Evolutionary conservation across 2,888 invertebrate genomes (phyloP).

Genomic region (Tenthredo notha): DNA sequence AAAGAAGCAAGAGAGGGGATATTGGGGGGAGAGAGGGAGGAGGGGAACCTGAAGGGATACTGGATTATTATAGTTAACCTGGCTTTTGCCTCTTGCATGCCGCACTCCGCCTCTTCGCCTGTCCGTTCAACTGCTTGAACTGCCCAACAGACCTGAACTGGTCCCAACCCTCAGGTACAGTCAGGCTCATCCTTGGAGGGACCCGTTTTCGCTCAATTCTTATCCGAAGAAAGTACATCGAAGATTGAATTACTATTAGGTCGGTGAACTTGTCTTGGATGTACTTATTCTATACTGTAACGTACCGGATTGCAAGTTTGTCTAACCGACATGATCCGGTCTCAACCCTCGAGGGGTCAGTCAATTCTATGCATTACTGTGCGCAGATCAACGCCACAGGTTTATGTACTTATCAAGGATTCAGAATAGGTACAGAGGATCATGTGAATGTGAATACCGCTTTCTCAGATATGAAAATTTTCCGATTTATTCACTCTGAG

Average conservation of each 20-base stretch:
- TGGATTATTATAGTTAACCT: slow-evolving; percentile 44
- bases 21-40: slow-evolving; percentile 35
- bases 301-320: not conserved
- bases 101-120: slow-evolving; percentile 34
- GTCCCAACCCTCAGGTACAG: slow-evolving; percentile 47
- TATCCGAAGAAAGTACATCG: slow-evolving; percentile 7
- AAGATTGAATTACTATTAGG: not conserved
- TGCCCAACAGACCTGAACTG: slow-evolving; percentile 46
- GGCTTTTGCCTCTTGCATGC: slow-evolving; percentile 33
- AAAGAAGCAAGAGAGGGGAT: slow-evolving; percentile 47
- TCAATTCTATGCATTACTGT: not conserved
- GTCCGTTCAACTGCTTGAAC: slow-evolving; percentile 43
- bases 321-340: not conserved
- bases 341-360: not conserved
- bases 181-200: slow-evolving; percentile 40
- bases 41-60: slow-evolving; percentile 55
- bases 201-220: not conserved
- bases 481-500: not conserved
- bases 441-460: not conserved
- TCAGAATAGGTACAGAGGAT: not conserved
- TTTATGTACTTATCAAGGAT: not conserved
- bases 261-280: not conserved
- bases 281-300: not conserved
- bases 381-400: not conserved
- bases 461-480: not conserved